Conservation (phyloP, 2,113 vertebrate genomes). For the Misgurnus mizolepis region DNA sequence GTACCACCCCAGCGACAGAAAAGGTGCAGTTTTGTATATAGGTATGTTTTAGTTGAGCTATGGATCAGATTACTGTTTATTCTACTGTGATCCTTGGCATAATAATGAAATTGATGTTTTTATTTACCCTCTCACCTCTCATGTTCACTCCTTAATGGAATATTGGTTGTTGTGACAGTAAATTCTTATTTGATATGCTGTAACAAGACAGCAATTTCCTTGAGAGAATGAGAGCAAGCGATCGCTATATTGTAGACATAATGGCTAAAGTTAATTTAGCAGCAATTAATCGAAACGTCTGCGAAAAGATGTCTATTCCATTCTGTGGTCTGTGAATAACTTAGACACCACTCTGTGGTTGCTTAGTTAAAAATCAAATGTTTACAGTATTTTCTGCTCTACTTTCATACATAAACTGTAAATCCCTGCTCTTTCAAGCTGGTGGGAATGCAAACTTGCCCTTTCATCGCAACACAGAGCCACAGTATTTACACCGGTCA, state of each 20-base stretch:
- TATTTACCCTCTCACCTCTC: constrained; percentile 47
- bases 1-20: too few relatives aligned
- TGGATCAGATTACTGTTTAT: not conserved
- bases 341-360: not conserved
- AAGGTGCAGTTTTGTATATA: too few relatives aligned
- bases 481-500: not conserved
- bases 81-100: constrained; percentile 6
- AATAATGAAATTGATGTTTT: constrained; percentile 34
- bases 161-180: constrained; percentile 59
- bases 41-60: not conserved
- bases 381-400: too few relatives aligned
- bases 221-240: constrained; percentile 10
- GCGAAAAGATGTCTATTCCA: not conserved
- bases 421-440: too few relatives aligned
- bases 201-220: constrained; percentile 57
- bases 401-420: too few relatives aligned
- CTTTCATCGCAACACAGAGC: too few relatives aligned
- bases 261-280: constrained; percentile 16
- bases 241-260: not conserved
- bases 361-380: constrained; percentile 1
- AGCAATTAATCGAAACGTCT: not conserved
- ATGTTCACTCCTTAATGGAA: constrained; percentile 57
- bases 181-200: constrained; percentile 51
- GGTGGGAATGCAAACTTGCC: too few relatives aligned
- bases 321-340: not conserved